Conservation (phyloP, 2,113 vertebrate species). For the Chloropsis hardwickii region DNA sequence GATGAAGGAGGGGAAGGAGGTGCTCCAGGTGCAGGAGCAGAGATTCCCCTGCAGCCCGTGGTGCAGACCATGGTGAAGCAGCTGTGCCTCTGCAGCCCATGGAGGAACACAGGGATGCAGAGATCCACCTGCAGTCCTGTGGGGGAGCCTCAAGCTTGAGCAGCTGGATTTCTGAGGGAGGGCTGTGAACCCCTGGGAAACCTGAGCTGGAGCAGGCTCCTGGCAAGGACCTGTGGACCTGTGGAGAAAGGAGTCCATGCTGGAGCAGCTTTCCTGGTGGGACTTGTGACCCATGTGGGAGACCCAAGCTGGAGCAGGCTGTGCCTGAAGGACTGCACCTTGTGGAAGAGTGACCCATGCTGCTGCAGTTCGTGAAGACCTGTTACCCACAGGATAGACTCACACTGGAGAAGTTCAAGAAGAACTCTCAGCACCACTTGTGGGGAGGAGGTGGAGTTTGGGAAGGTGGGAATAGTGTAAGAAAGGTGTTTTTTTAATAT, state of each 20-base stretch:
- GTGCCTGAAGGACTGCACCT: background rate
- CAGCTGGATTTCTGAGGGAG: background rate
- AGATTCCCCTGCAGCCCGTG: background rate
- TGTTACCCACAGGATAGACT: background rate
- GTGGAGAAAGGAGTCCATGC: background rate
- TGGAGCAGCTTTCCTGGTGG: background rate
- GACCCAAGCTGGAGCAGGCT: background rate
- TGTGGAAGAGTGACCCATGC: rapidly evolving
- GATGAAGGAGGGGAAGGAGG: background rate
- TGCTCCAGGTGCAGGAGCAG: background rate
- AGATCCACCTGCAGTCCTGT: background rate
- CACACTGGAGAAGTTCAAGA: background rate
- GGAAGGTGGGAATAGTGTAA: background rate
- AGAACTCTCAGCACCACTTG: background rate
- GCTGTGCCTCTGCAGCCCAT: background rate
- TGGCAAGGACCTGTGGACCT: no score
- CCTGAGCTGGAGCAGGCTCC: background rate
- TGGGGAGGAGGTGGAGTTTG: background rate
- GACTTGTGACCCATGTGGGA: background rate
- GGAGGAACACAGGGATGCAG: background rate
- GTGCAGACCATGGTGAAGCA: background rate
- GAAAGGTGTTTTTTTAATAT: background rate
- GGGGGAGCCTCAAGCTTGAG: background rate
- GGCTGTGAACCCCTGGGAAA: background rate
- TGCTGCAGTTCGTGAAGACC: background rate